Base-by-base conservation (phyloP, 1,140 invertebrate genomes). In the Rhynchophorus ferrugineus region DNA sequence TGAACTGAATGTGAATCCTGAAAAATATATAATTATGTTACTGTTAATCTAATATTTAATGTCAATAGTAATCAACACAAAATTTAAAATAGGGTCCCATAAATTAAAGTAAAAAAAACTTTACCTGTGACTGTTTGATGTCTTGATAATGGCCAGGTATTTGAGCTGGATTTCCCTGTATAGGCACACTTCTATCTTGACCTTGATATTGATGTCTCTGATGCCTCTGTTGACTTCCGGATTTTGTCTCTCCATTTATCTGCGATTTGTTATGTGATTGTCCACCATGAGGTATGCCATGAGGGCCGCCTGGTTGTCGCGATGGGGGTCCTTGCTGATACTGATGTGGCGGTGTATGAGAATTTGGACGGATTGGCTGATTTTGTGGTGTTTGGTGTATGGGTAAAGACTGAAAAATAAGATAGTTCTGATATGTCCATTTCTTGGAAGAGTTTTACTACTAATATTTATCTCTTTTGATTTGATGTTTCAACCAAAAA, bases 241-340 rank as follows among this genome's bases (percentile, higher is more conserved):
- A 59, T 45, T 67, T 64, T 9, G 59, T 42, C 5, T 63, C 61
- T 2, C 62, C 63, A 22, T 63, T 65, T 64, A 67, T 58, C 43
- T 60, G 55, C 29, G 56, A 46, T 35, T 59, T 61, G 17, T 18
- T 49, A n/a, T 46, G 54, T 5, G 39, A 59, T 13, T 44, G 49
- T 33, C 45, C 53, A 9, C 41, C 16, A 19, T 48, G 53, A 1
- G 45, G 53, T 33, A 42, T 33, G 3, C 44, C 51, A 19, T 47
- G 53, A 1, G 51, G 47, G 21, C 53, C 46, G 8, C 45, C 47
- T 5, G 24, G 24, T 20, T 44, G 33, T 35, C 42, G 29, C 17
- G 54, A 42, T 64, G 46, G 20, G 63, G 46, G 24, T 39, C 37
- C 58, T 16, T 48, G 62, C 43, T 71, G 70, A 52, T 71, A 66